Evolutionary conservation across 1,140 invertebrate genomes (phyloP).

Genomic region (Calliphora vicina): DNA sequence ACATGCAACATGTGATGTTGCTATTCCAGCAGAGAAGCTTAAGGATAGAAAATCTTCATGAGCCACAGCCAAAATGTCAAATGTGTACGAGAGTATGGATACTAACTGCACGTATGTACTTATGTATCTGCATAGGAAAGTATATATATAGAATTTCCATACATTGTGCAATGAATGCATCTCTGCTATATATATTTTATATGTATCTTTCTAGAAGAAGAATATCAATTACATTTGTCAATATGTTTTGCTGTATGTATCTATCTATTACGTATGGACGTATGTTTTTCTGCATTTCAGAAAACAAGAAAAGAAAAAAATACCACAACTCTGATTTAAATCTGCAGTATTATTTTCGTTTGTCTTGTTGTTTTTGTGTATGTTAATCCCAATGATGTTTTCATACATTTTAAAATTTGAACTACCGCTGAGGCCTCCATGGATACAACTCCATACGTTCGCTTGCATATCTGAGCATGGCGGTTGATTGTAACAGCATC

Average conservation of each 20-base stretch:
- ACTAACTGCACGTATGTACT: neutral
- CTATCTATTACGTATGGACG: neutral
- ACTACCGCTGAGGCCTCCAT: neutral
- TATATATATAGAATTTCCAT: neutral
- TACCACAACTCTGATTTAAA: neutral
- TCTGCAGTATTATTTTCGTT: neutral
- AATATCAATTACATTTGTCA: neutral
- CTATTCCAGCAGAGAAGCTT: neutral
- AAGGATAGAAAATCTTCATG: neutral
- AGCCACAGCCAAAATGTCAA: neutral
- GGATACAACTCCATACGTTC: neutral
- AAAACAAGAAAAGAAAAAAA: no score
- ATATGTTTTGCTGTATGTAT: neutral
- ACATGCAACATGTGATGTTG: neutral
- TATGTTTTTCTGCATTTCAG: neutral
- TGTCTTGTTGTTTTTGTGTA: neutral
- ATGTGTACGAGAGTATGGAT: neutral
- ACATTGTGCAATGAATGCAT: neutral
- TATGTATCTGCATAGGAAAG: neutral
- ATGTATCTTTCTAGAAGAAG: neutral
- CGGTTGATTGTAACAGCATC: neutral
- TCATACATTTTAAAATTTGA: neutral
- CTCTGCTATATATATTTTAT: no score
- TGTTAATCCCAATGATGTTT: neutral
- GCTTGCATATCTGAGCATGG: neutral